phyloP scores from a whole-genome alignment of 1,140 invertebrate species.

The Galendromus occidentalis region DNA sequence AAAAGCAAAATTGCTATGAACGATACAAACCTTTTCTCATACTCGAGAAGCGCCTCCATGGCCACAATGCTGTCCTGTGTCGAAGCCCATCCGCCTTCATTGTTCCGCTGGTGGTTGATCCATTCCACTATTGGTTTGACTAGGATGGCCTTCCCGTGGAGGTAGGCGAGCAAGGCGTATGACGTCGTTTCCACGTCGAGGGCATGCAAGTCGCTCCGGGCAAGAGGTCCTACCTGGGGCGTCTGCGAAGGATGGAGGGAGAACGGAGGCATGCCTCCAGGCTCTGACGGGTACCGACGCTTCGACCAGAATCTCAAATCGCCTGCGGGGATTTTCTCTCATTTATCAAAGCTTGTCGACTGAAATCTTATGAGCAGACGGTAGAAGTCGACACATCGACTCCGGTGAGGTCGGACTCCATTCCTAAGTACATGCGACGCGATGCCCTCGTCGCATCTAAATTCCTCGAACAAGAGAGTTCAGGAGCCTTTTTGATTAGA shows the following conservation, averaged over 20 bases:
- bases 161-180: background rate
- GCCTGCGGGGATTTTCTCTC: background rate
- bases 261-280: background rate
- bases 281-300: background rate
- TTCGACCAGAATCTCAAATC: slow-evolving; percentile 7
- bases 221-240: background rate
- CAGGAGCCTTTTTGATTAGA: no score
- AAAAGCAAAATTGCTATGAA: no score
- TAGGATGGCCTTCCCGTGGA: background rate
- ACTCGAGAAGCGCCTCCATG: slow-evolving; percentile 6
- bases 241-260: slow-evolving; percentile 1
- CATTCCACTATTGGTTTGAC: background rate
- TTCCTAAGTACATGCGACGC: no score
- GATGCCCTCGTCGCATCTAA: no score
- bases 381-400: no score
- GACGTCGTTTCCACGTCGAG: background rate
- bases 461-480: no score
- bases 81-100: background rate
- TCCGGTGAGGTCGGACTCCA: no score
- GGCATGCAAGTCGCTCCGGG: slow-evolving; percentile 8
- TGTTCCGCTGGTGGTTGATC: background rate
- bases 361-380: no score
- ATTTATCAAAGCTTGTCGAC: no score
- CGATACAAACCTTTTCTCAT: background rate
- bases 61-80: background rate